Conservation (phyloP, 1,140 invertebrate genomes). For the Proales similis region DNA sequence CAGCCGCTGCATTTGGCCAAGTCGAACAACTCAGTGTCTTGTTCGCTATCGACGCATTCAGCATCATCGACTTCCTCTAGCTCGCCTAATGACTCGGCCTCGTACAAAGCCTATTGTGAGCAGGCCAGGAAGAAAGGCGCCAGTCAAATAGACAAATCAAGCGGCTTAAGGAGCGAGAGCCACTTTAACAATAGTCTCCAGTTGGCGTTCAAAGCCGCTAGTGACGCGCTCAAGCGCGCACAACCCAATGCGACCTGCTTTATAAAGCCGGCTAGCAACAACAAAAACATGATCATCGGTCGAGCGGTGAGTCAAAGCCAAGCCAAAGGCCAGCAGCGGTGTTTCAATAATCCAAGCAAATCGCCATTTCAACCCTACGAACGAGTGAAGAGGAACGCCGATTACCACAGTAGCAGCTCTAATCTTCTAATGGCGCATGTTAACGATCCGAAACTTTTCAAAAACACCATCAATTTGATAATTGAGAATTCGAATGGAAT, state of each 20-base stretch:
- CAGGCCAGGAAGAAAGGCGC: no score
- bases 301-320: not conserved
- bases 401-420: not conserved
- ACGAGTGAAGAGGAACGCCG: not conserved
- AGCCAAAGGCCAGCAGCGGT: not conserved
- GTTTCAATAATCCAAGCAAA: not conserved
- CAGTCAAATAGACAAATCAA: no score
- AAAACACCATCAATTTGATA: constrained; percentile 5
- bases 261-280: not conserved
- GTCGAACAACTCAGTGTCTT: no score
- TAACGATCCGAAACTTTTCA: constrained; percentile 10
- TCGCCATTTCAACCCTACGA: constrained; percentile 26
- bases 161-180: no score
- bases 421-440: constrained; percentile 4
- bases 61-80: no score
- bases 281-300: not conserved
- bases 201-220: constrained; percentile 26
- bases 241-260: constrained; percentile 11
- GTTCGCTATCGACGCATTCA: no score
- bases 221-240: constrained; percentile 12
- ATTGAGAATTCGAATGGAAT: constrained; percentile 10
- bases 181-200: constrained; percentile 35
- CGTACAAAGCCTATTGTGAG: no score
- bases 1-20: no score
- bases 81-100: no score